These are phyloP conservation scores for Mellilla xanthometata DNA, from an alignment of 2,888 invertebrate species.

Conservation along the genomic window DNA sequence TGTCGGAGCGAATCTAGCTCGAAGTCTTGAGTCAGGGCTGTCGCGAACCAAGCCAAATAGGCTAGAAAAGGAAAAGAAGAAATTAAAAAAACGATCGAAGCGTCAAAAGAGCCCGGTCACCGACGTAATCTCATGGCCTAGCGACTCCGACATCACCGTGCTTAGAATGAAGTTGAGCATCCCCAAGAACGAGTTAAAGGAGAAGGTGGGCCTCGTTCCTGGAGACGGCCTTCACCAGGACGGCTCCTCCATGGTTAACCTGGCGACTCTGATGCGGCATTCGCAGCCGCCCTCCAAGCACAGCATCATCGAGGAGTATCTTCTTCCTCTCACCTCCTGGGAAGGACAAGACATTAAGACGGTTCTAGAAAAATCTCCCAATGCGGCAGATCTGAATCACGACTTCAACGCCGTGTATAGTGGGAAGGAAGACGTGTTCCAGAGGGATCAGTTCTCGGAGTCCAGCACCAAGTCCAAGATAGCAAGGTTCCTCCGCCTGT, in stretches of 20 bases:
- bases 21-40: slow-evolving; percentile 61
- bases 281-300: slow-evolving; percentile 63
- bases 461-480: slow-evolving; percentile 57
- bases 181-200: slow-evolving; percentile 61
- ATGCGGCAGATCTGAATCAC: slow-evolving; percentile 15
- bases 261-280: slow-evolving; percentile 78
- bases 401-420: slow-evolving; percentile 36
- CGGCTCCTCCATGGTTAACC: slow-evolving; percentile 82
- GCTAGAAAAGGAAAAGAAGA: slow-evolving; percentile 48
- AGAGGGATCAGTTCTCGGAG: slow-evolving; percentile 45
- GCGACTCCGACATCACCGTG: slow-evolving; percentile 84
- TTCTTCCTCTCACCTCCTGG: slow-evolving; percentile 83
- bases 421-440: slow-evolving; percentile 26
- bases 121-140: slow-evolving; percentile 75
- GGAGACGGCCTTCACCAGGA: slow-evolving; percentile 83
- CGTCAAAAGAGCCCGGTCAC: slow-evolving; percentile 49
- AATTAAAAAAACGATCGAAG: slow-evolving; percentile 50
- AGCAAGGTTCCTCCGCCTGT: slow-evolving; percentile 65
- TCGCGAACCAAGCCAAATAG: slow-evolving; percentile 40
- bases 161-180: slow-evolving; percentile 72
- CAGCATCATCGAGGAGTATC: slow-evolving; percentile 70
- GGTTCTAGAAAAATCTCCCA: slow-evolving; percentile 28
- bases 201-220: slow-evolving; percentile 68
- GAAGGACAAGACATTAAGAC: slow-evolving; percentile 51
- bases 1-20: slow-evolving; percentile 50